These are phyloP conservation scores for Muntiacus reevesi DNA, from an alignment of 2,113 vertebrate genomes.

Conservation along the genomic window DNA sequence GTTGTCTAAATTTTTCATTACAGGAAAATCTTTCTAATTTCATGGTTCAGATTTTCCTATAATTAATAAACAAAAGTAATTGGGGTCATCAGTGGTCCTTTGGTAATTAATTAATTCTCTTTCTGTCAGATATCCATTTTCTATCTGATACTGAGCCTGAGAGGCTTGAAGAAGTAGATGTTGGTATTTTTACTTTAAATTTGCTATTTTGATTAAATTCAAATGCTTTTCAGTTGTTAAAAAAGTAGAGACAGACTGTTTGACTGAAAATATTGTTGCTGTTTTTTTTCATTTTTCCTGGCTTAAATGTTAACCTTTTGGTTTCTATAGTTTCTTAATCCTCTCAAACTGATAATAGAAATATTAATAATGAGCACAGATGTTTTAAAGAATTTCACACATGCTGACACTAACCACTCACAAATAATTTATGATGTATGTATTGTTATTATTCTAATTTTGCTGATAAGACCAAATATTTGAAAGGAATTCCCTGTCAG, in stretches of 20 bases:
- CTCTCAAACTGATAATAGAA: background rate
- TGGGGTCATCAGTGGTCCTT: background rate
- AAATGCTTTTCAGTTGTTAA: background rate
- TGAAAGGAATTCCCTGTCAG: background rate
- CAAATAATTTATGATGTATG: background rate
- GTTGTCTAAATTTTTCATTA: background rate
- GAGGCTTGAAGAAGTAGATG: background rate
- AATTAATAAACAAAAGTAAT: constrained; percentile 52
- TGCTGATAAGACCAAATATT: background rate
- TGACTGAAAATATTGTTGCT: background rate
- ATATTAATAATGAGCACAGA: background rate
- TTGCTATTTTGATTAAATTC: constrained; percentile 22
- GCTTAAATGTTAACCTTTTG: background rate
- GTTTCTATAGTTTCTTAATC: background rate
- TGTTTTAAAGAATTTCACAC: background rate
- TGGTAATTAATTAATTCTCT: constrained; percentile 44
- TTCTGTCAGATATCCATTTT: background rate
- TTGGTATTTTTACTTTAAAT: background rate
- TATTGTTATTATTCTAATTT: background rate
- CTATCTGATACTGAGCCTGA: background rate
- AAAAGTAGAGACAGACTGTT: background rate
- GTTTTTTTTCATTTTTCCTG: background rate
- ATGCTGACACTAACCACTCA: background rate
- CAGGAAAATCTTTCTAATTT: constrained; percentile 39
- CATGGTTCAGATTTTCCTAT: background rate